Conservation (phyloP, 2,797 vertebrate species). For the Tragelaphus eurycerus region DNA sequence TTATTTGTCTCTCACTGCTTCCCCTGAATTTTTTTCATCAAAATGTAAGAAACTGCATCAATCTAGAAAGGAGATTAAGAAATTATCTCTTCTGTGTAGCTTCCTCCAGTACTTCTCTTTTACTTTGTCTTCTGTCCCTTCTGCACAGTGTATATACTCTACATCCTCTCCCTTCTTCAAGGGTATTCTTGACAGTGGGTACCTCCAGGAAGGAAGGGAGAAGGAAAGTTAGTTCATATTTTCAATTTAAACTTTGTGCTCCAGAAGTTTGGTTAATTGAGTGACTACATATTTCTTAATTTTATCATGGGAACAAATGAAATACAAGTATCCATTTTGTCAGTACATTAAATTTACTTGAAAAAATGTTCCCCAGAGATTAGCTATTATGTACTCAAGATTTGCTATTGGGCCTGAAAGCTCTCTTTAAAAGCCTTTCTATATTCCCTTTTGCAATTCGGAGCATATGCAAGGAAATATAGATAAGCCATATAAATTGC, state of each 20-base stretch:
- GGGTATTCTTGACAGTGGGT: background rate
- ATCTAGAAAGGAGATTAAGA: background rate
- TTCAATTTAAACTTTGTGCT: constrained; percentile 30
- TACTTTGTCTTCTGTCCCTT: background rate
- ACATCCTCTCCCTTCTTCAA: background rate
- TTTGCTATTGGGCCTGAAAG: background rate
- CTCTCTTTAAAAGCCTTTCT: constrained; percentile 39
- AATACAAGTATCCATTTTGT: constrained; percentile 36
- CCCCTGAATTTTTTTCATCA: constrained; percentile 1
- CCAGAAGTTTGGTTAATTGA: background rate
- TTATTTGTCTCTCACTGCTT: background rate
- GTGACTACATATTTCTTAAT: background rate
- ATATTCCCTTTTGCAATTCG: constrained; percentile 49
- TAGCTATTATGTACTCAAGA: constrained; percentile 26
- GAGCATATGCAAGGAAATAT: background rate
- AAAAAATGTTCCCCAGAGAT: constrained; percentile 36
- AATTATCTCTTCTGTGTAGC: background rate
- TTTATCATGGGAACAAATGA: background rate
- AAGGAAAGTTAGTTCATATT: background rate
- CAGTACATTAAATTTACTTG: constrained; percentile 38
- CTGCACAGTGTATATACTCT: background rate
- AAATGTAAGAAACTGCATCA: background rate
- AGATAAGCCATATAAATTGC: constrained; percentile 53
- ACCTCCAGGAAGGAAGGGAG: background rate
- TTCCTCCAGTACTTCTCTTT: background rate